Base-by-base conservation (phyloP, 2,888 invertebrate species). In the Synergus laeviventris region DNA sequence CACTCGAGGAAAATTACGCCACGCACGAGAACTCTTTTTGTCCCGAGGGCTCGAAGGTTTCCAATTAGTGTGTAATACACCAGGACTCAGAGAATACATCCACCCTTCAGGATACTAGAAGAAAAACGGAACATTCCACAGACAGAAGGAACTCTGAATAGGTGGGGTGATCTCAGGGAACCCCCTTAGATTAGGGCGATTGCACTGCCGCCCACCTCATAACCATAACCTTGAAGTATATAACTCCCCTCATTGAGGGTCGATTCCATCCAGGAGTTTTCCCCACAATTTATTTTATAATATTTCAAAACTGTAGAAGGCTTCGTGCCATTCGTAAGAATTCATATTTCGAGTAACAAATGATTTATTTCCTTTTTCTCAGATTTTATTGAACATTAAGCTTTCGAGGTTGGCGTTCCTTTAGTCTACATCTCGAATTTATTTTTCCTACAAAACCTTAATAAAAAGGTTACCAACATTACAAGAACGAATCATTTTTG, bases 31-130 rank as follows among this genome's bases (percentile, higher is more conserved):
- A 64, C 73, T 74, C 76, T 76, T 78, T 75, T 76, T 78, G 76
- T 78, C 76, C 75, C 74, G 60, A 42, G 76, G 76, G 73, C 74
- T 78, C 66, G 74, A 79, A 73, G 74, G 78, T 81, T 79, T 78
- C 79, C 81, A 79, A 81, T 81, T 81, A 81, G 78, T 79, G 54
- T 76, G 66, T 78, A 78, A 81, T 76, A 78, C 76, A 80, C 76
- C 62, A 39, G 76, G 75, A 75, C 61, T 21, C 42, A 24, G 59
- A 24, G 70, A 45, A 18, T 16, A 49, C 45, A 70, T n/a, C 70
- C 31, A 70, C 49, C 49, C 70, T 31, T 70, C 70, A 36, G n/a
- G 45, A 45, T 49, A 18, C 49, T 70, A 0, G 49, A 70, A 70
- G 36, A n/a, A 70, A 70, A 70, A 39, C 7, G 38, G 70, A 73